Evolutionary conservation across 64 coral and sea anemone species (phyloP).

Genomic region (Dendrophyllia cribrosa): DNA sequence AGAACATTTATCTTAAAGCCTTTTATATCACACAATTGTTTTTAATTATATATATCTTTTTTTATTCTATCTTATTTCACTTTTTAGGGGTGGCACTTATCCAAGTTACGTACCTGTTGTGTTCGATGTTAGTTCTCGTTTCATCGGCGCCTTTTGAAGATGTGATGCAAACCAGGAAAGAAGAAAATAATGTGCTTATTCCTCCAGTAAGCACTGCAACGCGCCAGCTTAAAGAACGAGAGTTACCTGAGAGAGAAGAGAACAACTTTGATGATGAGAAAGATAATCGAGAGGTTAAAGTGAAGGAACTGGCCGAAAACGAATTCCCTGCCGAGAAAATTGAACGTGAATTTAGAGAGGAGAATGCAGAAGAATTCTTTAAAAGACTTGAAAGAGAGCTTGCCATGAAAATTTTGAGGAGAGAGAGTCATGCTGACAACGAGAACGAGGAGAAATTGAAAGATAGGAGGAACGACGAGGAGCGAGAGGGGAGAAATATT

Average conservation of each 20-base stretch:
- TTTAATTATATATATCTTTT: not conserved
- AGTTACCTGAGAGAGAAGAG: slow-evolving; percentile 9
- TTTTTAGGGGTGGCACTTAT: not conserved
- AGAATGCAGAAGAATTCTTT: not conserved
- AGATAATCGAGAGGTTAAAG: not conserved
- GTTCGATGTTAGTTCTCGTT: not conserved
- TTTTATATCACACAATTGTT: not conserved
- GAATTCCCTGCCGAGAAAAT: not conserved
- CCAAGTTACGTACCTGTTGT: not conserved
- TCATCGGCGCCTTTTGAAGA: slow-evolving; percentile 10
- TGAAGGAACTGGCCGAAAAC: not conserved
- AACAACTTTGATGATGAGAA: not conserved
- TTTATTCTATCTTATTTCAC: not conserved
- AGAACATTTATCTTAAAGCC: too few species aligned
- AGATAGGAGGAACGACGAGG: not conserved
- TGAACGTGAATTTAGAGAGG: not conserved
- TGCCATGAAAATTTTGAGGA: not conserved
- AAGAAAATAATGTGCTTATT: not conserved
- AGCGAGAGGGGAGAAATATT: not conserved
- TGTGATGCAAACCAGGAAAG: not conserved
- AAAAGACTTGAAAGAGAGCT: slow-evolving; percentile 15
- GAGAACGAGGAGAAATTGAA: not conserved
- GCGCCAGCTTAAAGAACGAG: not conserved
- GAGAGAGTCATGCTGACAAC: not conserved
- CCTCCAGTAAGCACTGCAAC: not conserved